Percentiles rank a stretch among this genome's conserved stretches.
phyloP scores from a whole-genome alignment of 2,797 vertebrate species.

The Alfaro cultratus region DNA sequence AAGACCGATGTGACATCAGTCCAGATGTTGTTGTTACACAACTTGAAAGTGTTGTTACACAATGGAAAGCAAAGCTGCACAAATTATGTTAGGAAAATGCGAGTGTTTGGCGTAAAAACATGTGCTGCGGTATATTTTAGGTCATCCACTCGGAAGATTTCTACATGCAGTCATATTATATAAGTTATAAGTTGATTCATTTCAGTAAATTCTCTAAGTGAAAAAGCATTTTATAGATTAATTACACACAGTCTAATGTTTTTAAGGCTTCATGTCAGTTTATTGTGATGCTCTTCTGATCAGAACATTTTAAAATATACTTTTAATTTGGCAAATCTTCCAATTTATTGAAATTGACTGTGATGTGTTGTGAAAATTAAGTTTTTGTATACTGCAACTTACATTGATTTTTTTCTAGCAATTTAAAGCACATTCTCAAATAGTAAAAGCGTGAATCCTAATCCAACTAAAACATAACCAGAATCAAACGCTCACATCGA shows the following conservation, averaged over 20 bases:
- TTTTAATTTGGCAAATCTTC: background rate
- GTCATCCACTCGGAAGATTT: background rate
- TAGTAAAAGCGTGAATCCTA: background rate
- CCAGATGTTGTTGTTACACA: constrained; percentile 47
- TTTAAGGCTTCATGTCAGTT: background rate
- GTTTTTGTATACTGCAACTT: background rate
- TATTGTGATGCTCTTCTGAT: background rate
- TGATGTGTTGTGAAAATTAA: background rate
- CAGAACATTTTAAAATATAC: background rate
- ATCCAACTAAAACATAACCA: background rate
- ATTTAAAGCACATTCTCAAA: background rate
- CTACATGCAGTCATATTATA: background rate
- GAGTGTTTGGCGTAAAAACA: background rate
- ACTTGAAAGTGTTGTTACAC: constrained; percentile 6
- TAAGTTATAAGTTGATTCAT: background rate
- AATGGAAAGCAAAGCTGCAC: background rate
- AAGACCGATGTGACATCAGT: constrained; percentile 64
- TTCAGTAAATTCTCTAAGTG: background rate
- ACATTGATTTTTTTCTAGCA: background rate
- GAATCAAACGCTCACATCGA: background rate
- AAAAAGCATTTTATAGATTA: background rate
- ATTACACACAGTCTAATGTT: background rate
- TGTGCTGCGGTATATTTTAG: background rate
- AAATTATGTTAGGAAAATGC: background rate
- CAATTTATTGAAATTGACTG: background rate